Percentiles rank a stretch among this genome's conserved stretches.
These are phyloP conservation scores for Scolanthus callimorphus DNA, from an alignment of 92 coral and sea anemone genomes.

Conservation along the genomic window DNA sequence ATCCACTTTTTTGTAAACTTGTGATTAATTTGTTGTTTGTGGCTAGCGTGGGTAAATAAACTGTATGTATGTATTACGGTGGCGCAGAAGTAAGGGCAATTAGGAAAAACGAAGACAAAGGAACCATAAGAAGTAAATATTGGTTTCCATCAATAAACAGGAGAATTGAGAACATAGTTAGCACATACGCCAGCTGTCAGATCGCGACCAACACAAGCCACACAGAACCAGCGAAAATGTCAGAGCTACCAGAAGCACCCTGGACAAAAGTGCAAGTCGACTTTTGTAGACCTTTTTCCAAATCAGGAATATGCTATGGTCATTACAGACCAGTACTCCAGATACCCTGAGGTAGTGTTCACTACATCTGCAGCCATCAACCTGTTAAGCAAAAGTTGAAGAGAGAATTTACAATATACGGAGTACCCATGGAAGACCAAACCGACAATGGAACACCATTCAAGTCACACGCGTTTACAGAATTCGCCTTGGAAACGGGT, in stretches of 20 bases:
- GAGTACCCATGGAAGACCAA: slow-evolving; percentile 26
- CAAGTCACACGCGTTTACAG: slow-evolving; percentile 22
- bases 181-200: slow-evolving; percentile 47
- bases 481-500: slow-evolving; percentile 35
- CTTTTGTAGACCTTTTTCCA: slow-evolving; percentile 54
- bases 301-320: slow-evolving; percentile 39
- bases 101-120: not conserved
- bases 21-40: too few species aligned
- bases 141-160: slow-evolving; percentile 34
- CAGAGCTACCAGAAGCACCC: slow-evolving; percentile 54
- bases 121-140: too few species aligned
- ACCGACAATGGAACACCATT: slow-evolving; percentile 56
- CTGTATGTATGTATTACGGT: too few species aligned
- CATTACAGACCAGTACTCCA: slow-evolving; percentile 33
- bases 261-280: slow-evolving; percentile 32
- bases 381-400: slow-evolving; percentile 28
- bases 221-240: slow-evolving; percentile 60
- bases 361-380: slow-evolving; percentile 11
- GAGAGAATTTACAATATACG: slow-evolving; percentile 28
- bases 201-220: slow-evolving; percentile 26
- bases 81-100: not conserved
- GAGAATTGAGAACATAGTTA: slow-evolving; percentile 28
- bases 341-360: slow-evolving; percentile 52
- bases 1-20: too few species aligned
- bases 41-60: too few species aligned